Base-by-base conservation (phyloP, 2,888 invertebrate species). In the Ptychoptera albimana region DNA sequence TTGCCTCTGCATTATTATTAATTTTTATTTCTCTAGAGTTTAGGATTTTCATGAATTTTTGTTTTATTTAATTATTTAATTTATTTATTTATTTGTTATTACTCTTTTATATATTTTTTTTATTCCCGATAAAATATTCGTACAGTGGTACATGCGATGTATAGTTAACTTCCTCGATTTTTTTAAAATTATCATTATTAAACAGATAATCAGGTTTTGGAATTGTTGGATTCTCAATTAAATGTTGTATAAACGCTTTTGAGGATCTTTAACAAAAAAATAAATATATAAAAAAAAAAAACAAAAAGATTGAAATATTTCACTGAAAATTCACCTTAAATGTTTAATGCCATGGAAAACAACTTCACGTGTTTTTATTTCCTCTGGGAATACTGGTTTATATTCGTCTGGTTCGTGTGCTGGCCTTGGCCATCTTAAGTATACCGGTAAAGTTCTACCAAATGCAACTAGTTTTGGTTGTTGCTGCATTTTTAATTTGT, bases 291-390 rank as follows among this genome's bases (percentile, higher is more conserved):
- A n/a, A n/a, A n/a, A n/a, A n/a, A n/a, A n/a, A n/a, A n/a, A n/a
- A n/a, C n/a, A n/a, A n/a, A n/a, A n/a, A n/a, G n/a, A n/a, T n/a
- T n/a, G n/a, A n/a, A n/a, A n/a, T n/a, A n/a, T n/a, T n/a, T n/a
- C n/a, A n/a, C n/a, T n/a, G n/a, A n/a, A n/a, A n/a, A 36, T 35
- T 39, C 12, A 45, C 45, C 37, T 57, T 39, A 65, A 53, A 51
- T 66, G 64, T 1, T 57, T 54, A 12, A 65, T 65, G 42, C 65
- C 64, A 29, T 61, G 59, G 43, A 65, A 65, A 9, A 66, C 52
- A 46, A 57, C 57, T 41, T 61, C 55, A 2, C 58, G 55, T 2
- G 60, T 56, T 1, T 58, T 51, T 8, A 66, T 44, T 35, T 63
- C 61, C 5, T 55, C 54, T 0, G 65, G 64, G 42, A 57, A 66